Base-by-base conservation (phyloP, 1,140 invertebrate species). In the Drosophila nigromelanica region DNA sequence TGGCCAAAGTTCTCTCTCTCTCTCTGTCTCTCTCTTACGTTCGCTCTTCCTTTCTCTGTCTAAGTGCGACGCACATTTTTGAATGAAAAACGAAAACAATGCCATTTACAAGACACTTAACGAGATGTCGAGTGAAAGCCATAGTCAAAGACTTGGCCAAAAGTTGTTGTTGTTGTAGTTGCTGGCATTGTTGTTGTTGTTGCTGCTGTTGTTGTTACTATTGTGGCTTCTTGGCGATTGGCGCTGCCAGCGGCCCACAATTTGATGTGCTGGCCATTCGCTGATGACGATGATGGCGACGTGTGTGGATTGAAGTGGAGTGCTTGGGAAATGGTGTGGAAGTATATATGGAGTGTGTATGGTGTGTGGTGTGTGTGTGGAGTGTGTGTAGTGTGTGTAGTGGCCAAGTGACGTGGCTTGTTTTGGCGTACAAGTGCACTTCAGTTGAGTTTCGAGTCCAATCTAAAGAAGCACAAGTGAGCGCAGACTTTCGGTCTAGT, bases 21-120 rank as follows among this genome's bases (percentile, higher is more conserved):
- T 62, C 30, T 24, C 43, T 58, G 7, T 7, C n/a, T 60, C 27
- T 18, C 30, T 24, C 35, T 58, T 5, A 24, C 3, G 3, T 24
- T 14, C n/a, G 56, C 37, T 62, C 24, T 55, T 24, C 39, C 21
- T 27, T 18, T 55, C 37, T 39, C 21, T 27, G 27, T n/a, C 39
- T 14, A n/a, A 54, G 50, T 56, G 52, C 54, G 40, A 78, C 81
- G 85, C 81, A 86, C 78, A 86, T 78, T 86, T 86, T 86, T 86
- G 81, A 86, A 86, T 86, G 81, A 86, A 86, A 86, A 86, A 86
- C 82, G 81, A 86, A 86, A 86, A 86, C 81, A 86, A 86, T 86
- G 82, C 78, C 81, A 86, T 86, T 86, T 86, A 86, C 81, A 86
- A 86, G 81, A 86, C 81, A 86, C 81, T 86, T 86, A 87, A 86